A percentile compares a stretch with the other conserved stretches of the same genome.
Evolutionary conservation across 2,888 invertebrate species (phyloP).

Genomic region (Arge pagana): DNA sequence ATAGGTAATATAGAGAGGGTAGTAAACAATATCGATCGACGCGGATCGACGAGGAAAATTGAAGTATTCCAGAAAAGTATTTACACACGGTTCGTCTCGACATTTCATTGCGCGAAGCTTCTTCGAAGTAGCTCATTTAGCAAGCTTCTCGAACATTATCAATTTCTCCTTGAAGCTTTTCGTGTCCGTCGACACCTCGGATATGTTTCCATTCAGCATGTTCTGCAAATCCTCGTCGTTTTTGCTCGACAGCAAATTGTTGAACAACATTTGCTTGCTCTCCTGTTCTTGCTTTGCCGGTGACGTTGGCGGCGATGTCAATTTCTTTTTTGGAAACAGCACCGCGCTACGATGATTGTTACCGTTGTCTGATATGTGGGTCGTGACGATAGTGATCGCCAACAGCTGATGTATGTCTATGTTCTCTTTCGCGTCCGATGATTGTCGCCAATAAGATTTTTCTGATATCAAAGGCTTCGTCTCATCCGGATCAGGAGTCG

Average conservation of each 20-base stretch:
- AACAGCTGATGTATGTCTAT: constrained; percentile 51
- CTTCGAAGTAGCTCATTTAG: constrained; percentile 47
- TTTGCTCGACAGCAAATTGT: constrained; percentile 48
- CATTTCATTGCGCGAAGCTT: too few species aligned
- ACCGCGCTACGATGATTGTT: constrained; percentile 40
- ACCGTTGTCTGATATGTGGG: constrained; percentile 51
- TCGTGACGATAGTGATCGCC: constrained; percentile 50
- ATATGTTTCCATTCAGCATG: constrained; percentile 56
- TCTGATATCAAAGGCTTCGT: constrained; percentile 43
- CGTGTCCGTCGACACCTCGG: constrained; percentile 54
- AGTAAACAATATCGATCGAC: too few species aligned
- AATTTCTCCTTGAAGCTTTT: constrained; percentile 56
- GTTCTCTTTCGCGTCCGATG: constrained; percentile 50
- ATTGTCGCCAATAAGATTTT: constrained; percentile 48
- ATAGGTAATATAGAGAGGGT: too few species aligned
- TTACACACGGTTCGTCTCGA: too few species aligned
- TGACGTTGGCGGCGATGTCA: constrained; percentile 47
- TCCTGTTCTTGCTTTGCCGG: constrained; percentile 49
- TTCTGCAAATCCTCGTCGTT: constrained; percentile 55
- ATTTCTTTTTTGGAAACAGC: constrained; percentile 50
- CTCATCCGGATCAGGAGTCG: constrained; percentile 43
- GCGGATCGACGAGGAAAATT: too few species aligned
- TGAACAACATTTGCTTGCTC: constrained; percentile 47
- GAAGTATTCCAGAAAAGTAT: too few species aligned
- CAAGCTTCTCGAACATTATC: constrained; percentile 56